Conservation (phyloP, 2,888 invertebrate genomes). For the Nemurella pictetii region DNA sequence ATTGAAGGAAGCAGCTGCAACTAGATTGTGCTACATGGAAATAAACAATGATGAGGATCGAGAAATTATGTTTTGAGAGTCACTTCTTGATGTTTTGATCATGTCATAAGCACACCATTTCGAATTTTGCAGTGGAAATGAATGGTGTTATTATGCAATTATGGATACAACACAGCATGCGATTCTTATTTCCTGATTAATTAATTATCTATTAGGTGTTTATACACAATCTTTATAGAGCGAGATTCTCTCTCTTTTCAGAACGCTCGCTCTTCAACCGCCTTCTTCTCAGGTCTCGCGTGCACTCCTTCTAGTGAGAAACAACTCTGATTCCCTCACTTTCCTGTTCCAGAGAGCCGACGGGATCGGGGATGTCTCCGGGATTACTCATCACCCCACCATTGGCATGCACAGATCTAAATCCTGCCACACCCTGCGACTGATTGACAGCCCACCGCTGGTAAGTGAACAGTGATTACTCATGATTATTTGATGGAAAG, state of each 20-base stretch:
- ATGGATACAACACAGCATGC: neutral
- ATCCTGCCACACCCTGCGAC: neutral
- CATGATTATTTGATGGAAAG: conserved; percentile 12
- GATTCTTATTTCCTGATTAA: neutral
- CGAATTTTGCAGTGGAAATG: neutral
- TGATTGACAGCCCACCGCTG: conserved; percentile 20
- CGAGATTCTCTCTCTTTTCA: neutral
- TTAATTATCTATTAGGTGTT: neutral
- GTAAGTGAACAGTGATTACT: conserved; percentile 27
- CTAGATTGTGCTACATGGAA: neutral
- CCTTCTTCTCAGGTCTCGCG: too few relatives aligned
- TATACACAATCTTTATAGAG: neutral
- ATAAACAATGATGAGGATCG: too few relatives aligned
- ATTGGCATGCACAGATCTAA: neutral
- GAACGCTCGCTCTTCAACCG: too few relatives aligned
- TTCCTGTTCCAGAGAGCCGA: neutral
- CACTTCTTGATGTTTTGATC: neutral
- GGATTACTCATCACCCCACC: neutral
- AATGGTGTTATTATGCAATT: neutral
- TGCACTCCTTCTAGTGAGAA: too few relatives aligned
- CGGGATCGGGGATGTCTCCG: neutral
- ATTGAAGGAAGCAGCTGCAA: neutral
- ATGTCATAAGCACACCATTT: neutral
- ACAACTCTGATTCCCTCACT: neutral
- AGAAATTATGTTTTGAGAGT: neutral